phyloP scores from a whole-genome alignment of 2,797 vertebrate genomes.

The Channallabes apus region DNA sequence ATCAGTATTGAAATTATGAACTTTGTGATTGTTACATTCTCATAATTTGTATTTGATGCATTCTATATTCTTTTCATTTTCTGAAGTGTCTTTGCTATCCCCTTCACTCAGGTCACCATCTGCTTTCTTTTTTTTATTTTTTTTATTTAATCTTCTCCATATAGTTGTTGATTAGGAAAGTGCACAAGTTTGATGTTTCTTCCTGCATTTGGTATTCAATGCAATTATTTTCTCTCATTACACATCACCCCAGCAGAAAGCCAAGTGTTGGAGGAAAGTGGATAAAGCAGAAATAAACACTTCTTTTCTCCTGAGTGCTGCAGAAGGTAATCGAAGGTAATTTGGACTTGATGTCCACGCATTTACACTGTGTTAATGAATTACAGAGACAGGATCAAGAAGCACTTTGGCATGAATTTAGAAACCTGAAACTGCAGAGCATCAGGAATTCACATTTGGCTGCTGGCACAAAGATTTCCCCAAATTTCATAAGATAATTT shows the following conservation, averaged over 20 bases:
- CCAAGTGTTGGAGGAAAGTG: background rate
- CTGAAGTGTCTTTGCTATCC: background rate
- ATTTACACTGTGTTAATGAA: constrained; percentile 39
- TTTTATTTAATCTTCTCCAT: background rate
- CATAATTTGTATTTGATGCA: background rate
- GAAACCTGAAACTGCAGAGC: constrained; percentile 2
- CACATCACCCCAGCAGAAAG: constrained; percentile 17
- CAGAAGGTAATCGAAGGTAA: constrained; percentile 33
- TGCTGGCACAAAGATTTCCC: background rate
- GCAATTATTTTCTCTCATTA: constrained; percentile 25
- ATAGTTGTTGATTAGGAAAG: constrained; percentile 18
- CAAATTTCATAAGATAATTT: background rate
- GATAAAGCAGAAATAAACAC: constrained; percentile 8
- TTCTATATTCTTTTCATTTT: background rate
- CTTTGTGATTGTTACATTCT: background rate
- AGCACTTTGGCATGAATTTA: background rate
- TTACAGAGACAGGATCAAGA: constrained; percentile 8
- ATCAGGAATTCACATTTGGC: constrained; percentile 9
- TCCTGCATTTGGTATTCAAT: constrained; percentile 2
- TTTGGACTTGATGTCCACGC: constrained; percentile 28
- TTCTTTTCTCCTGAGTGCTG: constrained; percentile 18
- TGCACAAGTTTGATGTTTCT: background rate
- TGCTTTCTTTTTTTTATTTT: constrained; percentile 11
- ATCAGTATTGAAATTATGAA: background rate
- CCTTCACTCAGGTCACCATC: background rate